These are phyloP conservation scores for Cerceris rybyensis DNA, from an alignment of 2,888 invertebrate genomes.

Conservation along the genomic window DNA sequence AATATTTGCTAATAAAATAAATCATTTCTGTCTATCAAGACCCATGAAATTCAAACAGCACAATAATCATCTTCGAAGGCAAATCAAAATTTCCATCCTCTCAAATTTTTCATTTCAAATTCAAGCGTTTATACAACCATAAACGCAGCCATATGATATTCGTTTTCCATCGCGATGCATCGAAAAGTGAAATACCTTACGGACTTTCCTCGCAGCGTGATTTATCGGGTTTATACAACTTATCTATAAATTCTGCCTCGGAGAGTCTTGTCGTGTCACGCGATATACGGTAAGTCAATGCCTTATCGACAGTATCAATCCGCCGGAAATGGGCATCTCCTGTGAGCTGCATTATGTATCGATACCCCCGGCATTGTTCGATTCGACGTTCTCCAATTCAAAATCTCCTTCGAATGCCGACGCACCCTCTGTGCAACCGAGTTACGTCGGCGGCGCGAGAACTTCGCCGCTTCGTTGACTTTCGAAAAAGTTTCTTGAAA, in stretches of 20 bases:
- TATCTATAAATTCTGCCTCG: slow-evolving; percentile 39
- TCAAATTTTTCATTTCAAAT: not conserved
- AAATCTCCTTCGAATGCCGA: not conserved
- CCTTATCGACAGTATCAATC: slow-evolving; percentile 48
- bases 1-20: too few species aligned
- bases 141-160: not conserved
- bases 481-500: slow-evolving; percentile 42
- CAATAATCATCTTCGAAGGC: not conserved
- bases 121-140: not conserved
- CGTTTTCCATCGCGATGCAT: not conserved
- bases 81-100: not conserved
- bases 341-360: slow-evolving; percentile 47
- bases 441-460: slow-evolving; percentile 33
- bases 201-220: not conserved
- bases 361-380: slow-evolving; percentile 6
- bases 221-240: slow-evolving; percentile 41
- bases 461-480: slow-evolving; percentile 41
- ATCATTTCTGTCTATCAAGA: too few species aligned
- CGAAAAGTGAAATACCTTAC: not conserved
- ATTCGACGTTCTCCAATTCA: not conserved
- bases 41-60: too few species aligned
- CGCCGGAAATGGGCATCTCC: slow-evolving; percentile 45
- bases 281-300: slow-evolving; percentile 46
- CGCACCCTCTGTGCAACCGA: not conserved
- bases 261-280: slow-evolving; percentile 48